phyloP scores from a whole-genome alignment of 2,797 vertebrate species.

The Valencia hispanica region DNA sequence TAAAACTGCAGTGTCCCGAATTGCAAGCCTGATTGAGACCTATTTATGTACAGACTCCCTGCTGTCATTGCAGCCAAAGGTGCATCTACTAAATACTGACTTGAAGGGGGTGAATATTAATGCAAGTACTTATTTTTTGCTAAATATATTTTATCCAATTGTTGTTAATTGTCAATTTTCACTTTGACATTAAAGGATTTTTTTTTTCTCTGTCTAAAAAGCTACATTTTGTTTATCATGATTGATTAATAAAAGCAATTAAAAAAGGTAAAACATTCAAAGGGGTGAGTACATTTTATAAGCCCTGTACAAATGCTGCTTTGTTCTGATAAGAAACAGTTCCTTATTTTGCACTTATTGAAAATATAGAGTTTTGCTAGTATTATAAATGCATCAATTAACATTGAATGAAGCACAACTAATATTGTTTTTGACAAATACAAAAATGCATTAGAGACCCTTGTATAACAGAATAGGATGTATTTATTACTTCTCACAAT shows the following conservation, averaged over 20 bases:
- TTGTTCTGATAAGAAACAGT: neutral
- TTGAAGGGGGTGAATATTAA: neutral
- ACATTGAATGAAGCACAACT: constrained; percentile 7
- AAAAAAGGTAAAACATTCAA: neutral
- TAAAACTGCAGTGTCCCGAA: neutral
- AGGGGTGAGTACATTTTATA: neutral
- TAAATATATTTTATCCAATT: neutral
- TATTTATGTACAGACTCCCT: neutral
- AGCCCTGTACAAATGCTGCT: neutral
- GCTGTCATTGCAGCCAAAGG: neutral
- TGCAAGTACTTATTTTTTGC: neutral
- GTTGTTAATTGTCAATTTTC: neutral
- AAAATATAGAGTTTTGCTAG: neutral
- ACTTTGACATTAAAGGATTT: neutral
- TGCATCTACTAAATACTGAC: neutral
- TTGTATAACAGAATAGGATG: neutral
- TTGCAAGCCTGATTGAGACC: neutral
- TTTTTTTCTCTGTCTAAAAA: neutral
- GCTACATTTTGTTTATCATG: neutral
- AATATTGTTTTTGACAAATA: constrained; percentile 6
- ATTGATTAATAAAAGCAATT: neutral
- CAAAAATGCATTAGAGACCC: constrained; percentile 1
- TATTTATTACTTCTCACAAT: neutral
- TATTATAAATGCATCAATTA: neutral
- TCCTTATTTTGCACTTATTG: neutral